These are phyloP conservation scores for Actinopyga echinites DNA, from an alignment of 53 echinoderm and acorn worm species.

Conservation along the genomic window DNA sequence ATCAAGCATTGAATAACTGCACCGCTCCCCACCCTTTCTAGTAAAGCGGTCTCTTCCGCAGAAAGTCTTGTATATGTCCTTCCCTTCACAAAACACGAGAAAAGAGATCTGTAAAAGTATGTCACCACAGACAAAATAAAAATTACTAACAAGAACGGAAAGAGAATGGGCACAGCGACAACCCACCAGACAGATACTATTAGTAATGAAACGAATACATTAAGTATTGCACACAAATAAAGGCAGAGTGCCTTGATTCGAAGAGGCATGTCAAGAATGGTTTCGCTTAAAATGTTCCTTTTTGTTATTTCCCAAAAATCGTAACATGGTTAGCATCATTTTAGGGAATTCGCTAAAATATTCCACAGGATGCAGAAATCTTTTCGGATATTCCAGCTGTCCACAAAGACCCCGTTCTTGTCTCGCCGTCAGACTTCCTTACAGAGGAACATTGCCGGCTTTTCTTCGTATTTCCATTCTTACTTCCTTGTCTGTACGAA, in stretches of 20 bases:
- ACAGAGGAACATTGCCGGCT: no score
- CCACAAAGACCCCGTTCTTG: no score
- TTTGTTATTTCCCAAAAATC: no score
- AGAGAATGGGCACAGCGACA: not conserved
- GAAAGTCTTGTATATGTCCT: not conserved
- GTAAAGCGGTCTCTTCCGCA: not conserved
- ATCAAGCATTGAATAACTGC: slow-evolving; percentile 1
- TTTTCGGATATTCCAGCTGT: no score
- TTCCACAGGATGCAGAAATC: no score
- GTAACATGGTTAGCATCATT: no score
- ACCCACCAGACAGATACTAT: not conserved
- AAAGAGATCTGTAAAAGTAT: not conserved
- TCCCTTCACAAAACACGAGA: no score
- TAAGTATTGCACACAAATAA: not conserved
- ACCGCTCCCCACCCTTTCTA: slow-evolving; percentile 5
- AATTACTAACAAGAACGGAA: not conserved
- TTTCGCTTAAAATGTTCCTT: no score
- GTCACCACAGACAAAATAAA: not conserved
- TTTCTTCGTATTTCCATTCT: no score
- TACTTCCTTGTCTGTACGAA: no score
- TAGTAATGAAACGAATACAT: not conserved
- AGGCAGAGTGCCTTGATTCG: not conserved
- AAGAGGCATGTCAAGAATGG: not conserved
- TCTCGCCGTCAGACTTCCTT: no score
- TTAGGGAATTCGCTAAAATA: no score